phyloP scores from a whole-genome alignment of 2,888 invertebrate species.

The Metacarcinus magister region DNA sequence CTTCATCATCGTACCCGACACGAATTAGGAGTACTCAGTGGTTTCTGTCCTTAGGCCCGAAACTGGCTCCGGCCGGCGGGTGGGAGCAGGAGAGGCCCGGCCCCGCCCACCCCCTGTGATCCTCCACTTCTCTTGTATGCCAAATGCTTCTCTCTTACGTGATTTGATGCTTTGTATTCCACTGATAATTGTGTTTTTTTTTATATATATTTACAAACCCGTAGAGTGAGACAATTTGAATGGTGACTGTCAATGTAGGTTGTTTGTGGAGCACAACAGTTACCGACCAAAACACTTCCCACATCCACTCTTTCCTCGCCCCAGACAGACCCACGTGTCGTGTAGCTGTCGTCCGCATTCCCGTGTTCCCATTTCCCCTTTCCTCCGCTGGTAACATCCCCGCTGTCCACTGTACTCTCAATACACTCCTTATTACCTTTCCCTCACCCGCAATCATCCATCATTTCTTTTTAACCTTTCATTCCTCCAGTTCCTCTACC shows the following conservation, averaged over 20 bases:
- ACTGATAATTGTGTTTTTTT: not conserved
- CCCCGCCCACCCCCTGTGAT: not conserved
- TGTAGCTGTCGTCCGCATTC: not conserved
- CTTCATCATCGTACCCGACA: constrained; percentile 68
- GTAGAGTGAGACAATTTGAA: constrained; percentile 12
- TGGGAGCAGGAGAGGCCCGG: not conserved
- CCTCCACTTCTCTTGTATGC: constrained; percentile 52
- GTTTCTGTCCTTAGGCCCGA: constrained; percentile 63
- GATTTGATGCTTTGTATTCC: constrained; percentile 40
- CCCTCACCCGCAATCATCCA: not conserved
- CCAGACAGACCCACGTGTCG: not conserved
- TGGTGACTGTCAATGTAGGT: not conserved
- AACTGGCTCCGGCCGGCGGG: constrained; percentile 44
- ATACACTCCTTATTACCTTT: not conserved
- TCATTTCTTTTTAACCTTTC: not conserved
- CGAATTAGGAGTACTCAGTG: constrained; percentile 79
- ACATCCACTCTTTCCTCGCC: not conserved
- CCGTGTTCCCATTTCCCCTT: not conserved
- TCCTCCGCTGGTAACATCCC: constrained; percentile 18
- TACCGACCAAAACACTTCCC: not conserved
- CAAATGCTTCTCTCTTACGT: constrained; percentile 62
- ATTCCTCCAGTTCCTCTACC: not conserved
- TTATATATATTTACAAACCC: not conserved
- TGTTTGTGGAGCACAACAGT: not conserved
- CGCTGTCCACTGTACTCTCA: not conserved